phyloP scores from a whole-genome alignment of 1,140 invertebrate genomes.

The Aphaenogaster rudis region DNA sequence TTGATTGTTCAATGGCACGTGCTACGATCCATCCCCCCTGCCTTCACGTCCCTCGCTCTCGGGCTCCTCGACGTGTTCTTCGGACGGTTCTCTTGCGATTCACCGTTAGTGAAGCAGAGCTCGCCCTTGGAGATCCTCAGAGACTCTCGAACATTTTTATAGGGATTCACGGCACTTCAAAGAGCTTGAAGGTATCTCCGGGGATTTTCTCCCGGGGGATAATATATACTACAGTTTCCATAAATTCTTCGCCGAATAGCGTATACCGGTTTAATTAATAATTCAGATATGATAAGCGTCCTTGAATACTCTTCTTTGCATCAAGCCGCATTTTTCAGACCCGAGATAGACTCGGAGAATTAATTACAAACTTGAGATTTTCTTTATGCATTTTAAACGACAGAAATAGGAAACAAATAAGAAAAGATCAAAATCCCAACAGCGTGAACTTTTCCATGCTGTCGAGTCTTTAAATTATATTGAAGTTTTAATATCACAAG shows the following conservation, averaged over 20 bases:
- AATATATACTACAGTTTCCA: not conserved
- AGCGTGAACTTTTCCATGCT: not conserved
- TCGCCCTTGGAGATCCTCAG: not conserved
- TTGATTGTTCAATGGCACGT: slow-evolving; percentile 69
- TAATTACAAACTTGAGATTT: slow-evolving; percentile 4
- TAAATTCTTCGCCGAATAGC: not conserved
- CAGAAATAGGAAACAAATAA: slow-evolving; percentile 2
- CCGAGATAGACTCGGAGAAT: not conserved
- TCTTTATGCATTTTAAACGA: not conserved
- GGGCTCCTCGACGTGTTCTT: slow-evolving; percentile 5
- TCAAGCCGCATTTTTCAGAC: not conserved
- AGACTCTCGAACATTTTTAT: slow-evolving; percentile 49
- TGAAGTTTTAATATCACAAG: not conserved
- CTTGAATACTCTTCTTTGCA: not conserved
- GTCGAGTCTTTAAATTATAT: not conserved
- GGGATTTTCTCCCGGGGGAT: not conserved
- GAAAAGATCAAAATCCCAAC: not conserved
- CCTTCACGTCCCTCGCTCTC: not conserved
- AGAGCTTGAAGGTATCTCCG: not conserved
- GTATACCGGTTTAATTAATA: slow-evolving; percentile 16
- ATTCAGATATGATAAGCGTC: not conserved
- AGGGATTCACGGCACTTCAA: slow-evolving; percentile 15
- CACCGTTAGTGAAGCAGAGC: slow-evolving; percentile 32
- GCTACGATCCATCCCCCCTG: slow-evolving; percentile 10
- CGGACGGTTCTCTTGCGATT: slow-evolving; percentile 27